Conservation (phyloP, 2,113 vertebrate species). For the Apus apus region DNA sequence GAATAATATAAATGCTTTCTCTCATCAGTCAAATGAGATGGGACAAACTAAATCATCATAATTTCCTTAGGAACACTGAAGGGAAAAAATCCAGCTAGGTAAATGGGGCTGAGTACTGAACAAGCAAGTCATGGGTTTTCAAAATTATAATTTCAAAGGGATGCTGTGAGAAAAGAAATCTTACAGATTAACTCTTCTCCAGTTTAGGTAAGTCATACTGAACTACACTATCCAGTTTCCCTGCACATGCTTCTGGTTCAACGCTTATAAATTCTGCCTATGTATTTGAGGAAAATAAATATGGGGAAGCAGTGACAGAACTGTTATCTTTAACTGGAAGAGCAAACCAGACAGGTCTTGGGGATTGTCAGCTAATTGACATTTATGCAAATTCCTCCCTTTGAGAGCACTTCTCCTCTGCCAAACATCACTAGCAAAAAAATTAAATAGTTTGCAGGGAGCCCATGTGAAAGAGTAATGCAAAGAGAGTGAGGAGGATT, state of each 20-base stretch:
- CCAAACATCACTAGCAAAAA: slow-evolving; percentile 14
- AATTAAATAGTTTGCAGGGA: neutral
- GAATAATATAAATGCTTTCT: slow-evolving; percentile 22
- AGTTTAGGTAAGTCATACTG: neutral
- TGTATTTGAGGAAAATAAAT: neutral
- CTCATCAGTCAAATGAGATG: slow-evolving; percentile 29
- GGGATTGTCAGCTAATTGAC: neutral
- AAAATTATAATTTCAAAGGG: slow-evolving; percentile 43
- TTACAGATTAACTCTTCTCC: neutral
- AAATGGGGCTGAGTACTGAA: slow-evolving; percentile 5
- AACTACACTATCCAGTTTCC: neutral
- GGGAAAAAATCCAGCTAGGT: neutral
- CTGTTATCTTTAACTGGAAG: neutral
- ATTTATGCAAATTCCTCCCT: neutral
- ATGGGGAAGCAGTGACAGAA: neutral
- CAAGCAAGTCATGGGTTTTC: slow-evolving; percentile 5
- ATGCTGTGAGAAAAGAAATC: neutral
- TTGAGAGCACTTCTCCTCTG: neutral
- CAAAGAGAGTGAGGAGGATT: neutral
- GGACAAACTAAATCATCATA: slow-evolving; percentile 29
- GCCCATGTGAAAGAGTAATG: neutral
- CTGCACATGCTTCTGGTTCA: neutral
- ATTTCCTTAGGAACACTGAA: slow-evolving; percentile 7
- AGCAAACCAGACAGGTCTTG: neutral
- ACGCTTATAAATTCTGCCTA: neutral